These are phyloP conservation scores for Trachymyrmex septentrionalis DNA, from an alignment of 1,140 invertebrate species.

Conservation along the genomic window DNA sequence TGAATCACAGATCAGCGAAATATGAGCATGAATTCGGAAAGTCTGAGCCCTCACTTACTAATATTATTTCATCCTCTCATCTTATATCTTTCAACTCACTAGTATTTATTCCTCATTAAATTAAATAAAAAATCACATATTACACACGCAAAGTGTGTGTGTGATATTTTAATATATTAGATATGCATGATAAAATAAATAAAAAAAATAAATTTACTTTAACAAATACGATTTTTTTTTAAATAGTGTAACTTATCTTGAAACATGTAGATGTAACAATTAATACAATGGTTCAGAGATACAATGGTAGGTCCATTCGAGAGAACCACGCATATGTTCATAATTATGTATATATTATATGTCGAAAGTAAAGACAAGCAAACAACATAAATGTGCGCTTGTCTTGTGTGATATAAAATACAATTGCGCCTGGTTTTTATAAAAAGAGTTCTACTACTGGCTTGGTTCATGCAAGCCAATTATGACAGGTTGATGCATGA, in stretches of 20 bases:
- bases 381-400: background rate
- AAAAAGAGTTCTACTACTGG: background rate
- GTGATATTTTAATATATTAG: background rate
- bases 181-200: background rate
- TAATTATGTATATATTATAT: background rate
- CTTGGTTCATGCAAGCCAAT: conserved; percentile 17
- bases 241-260: background rate
- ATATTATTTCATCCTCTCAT: background rate
- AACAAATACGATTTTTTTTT: background rate
- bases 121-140: background rate
- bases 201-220: background rate
- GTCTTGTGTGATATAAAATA: background rate
- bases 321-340: conserved; percentile 8
- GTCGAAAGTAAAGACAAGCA: background rate
- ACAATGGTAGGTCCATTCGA: background rate
- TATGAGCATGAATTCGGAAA: background rate
- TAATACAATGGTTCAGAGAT: background rate
- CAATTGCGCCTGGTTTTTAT: conserved; percentile 28
- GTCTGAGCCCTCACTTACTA: background rate
- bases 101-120: background rate
- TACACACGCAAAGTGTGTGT: too few species aligned
- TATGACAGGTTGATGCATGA: conserved; percentile 29
- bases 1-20: conserved; percentile 20
- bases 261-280: conserved; percentile 32
- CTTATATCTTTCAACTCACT: background rate